Conservation (phyloP, 2,113 vertebrate genomes). For the Rhinichthys klamathensis region DNA sequence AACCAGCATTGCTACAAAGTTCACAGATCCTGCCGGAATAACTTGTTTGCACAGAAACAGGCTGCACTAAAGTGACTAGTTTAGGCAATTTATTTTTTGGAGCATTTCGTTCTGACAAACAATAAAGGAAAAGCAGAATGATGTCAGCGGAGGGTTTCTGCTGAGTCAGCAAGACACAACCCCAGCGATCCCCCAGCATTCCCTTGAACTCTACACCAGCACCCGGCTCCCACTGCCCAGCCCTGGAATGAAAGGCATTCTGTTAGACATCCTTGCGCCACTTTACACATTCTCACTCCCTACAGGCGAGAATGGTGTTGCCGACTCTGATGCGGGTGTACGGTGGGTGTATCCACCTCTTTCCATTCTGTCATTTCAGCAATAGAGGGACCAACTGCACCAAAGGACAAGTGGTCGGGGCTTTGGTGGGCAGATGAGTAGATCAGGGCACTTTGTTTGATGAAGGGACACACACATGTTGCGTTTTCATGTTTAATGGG, state of each 20-base stretch:
- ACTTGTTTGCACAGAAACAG: background rate
- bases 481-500: too few relatives aligned
- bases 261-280: slow-evolving; percentile 70
- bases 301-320: slow-evolving; percentile 65
- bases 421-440: slow-evolving; percentile 50
- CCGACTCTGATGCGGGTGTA: slow-evolving; percentile 42
- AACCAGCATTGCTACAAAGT: too few relatives aligned
- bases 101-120: background rate
- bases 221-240: slow-evolving; percentile 47
- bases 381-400: slow-evolving; percentile 12
- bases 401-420: slow-evolving; percentile 20
- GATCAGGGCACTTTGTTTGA: slow-evolving; percentile 69
- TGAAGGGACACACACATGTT: slow-evolving; percentile 33
- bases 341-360: slow-evolving; percentile 58
- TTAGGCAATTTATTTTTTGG: background rate
- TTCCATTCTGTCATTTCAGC: slow-evolving; percentile 38
- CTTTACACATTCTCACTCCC: slow-evolving; percentile 75
- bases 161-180: slow-evolving; percentile 26
- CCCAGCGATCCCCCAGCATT: slow-evolving; percentile 15
- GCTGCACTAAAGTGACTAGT: background rate
- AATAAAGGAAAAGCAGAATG: background rate
- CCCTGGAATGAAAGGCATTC: slow-evolving; percentile 74
- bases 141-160: background rate
- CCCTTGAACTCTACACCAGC: slow-evolving; percentile 48
- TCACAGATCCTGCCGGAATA: background rate